Evolutionary conservation across 2,797 vertebrate species (phyloP).

Genomic region (Heliangelus exortis): DNA sequence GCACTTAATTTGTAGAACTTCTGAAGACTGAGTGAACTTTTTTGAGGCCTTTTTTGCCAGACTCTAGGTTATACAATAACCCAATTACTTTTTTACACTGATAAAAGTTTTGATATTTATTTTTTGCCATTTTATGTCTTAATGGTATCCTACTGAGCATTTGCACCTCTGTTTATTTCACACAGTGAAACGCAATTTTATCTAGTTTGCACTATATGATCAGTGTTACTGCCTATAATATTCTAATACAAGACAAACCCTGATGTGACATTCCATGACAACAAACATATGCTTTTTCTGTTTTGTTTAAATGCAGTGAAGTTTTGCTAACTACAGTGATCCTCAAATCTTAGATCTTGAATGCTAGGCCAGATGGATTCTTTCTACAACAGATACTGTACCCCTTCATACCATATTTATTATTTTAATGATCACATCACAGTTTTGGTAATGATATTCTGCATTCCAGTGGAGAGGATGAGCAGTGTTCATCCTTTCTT

Average conservation of each 20-base stretch:
- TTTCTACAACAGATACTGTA: slow-evolving; percentile 67
- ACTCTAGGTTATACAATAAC: slow-evolving; percentile 98
- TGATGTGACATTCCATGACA: slow-evolving; percentile 81
- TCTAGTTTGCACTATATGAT: slow-evolving; percentile 98
- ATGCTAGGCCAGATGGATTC: slow-evolving; percentile 71
- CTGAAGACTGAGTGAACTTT: slow-evolving; percentile 92
- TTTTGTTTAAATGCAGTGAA: slow-evolving; percentile 75
- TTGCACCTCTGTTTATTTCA: slow-evolving; percentile 92
- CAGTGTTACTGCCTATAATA: slow-evolving; percentile 98
- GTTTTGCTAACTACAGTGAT: slow-evolving; percentile 73
- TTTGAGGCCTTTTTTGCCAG: slow-evolving; percentile 99
- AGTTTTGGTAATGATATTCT: slow-evolving; percentile 60
- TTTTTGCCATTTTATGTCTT: slow-evolving; percentile 99
- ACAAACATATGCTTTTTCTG: slow-evolving; percentile 65
- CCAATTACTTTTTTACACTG: slow-evolving; percentile 99
- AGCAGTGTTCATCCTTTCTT: slow-evolving; percentile 63
- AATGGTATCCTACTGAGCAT: slow-evolving; percentile 98
- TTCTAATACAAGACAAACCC: slow-evolving; percentile 81
- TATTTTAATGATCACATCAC: slow-evolving; percentile 53
- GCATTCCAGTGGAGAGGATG: slow-evolving; percentile 70
- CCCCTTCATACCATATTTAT: slow-evolving; percentile 64
- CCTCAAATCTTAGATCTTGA: slow-evolving; percentile 64
- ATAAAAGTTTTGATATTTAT: slow-evolving; percentile 99
- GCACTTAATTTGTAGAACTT: slow-evolving; percentile 91
- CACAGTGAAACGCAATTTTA: slow-evolving; percentile 88